These are phyloP conservation scores for Sphaerophoria taeniata DNA, from an alignment of 2,888 invertebrate genomes.

Conservation along the genomic window DNA sequence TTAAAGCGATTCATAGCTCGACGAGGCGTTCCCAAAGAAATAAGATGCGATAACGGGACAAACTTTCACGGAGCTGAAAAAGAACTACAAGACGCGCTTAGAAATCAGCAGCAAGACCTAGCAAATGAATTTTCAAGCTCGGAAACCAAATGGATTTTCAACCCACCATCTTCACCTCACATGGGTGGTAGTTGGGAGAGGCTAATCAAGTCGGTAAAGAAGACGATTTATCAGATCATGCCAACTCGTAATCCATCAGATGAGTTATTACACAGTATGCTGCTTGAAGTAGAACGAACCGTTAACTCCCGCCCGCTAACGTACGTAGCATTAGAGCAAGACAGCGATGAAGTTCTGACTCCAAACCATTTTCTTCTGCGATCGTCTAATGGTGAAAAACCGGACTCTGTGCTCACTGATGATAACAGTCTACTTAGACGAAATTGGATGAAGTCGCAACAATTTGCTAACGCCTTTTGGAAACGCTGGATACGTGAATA, in stretches of 20 bases:
- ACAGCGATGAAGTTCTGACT: too few species aligned
- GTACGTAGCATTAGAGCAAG: background rate
- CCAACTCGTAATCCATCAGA: background rate
- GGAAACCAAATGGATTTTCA: constrained; percentile 46
- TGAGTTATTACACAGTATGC: background rate
- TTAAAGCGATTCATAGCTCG: constrained; percentile 62
- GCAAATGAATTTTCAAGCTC: constrained; percentile 54
- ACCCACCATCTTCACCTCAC: background rate
- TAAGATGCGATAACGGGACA: constrained; percentile 71
- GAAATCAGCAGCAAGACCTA: constrained; percentile 38
- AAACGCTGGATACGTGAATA: constrained; percentile 58
- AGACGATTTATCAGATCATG: background rate
- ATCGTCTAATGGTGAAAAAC: constrained; percentile 12
- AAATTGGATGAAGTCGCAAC: constrained; percentile 55
- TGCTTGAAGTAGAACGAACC: background rate
- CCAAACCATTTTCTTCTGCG: too few species aligned
- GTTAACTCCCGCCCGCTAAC: background rate
- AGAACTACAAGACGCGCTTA: constrained; percentile 52
- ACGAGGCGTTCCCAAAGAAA: constrained; percentile 55
- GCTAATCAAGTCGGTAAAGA: background rate
- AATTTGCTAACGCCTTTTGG: constrained; percentile 60
- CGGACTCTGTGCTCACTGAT: constrained; percentile 17
- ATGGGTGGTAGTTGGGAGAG: background rate
- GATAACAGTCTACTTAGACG: constrained; percentile 18
- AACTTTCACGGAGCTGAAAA: constrained; percentile 65